phyloP scores from a whole-genome alignment of 2,797 vertebrate species.

The Danio aesculapii region DNA sequence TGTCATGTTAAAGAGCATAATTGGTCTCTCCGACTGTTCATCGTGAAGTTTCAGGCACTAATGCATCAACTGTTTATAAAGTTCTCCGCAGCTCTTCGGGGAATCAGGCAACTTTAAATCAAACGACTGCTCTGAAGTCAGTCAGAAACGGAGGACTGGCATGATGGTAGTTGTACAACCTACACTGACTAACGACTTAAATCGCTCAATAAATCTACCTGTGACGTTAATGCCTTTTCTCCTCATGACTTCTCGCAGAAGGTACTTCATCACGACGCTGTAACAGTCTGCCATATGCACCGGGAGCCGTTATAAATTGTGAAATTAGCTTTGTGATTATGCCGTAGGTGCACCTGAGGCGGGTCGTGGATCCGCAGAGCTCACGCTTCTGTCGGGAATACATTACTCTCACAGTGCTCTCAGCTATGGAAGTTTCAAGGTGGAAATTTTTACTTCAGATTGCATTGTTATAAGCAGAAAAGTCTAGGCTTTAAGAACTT shows the following conservation, averaged over 20 bases:
- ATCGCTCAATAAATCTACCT: constrained; percentile 21
- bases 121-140: constrained; percentile 24
- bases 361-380: constrained; percentile 1
- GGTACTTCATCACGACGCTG: constrained; percentile 41
- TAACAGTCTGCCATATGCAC: constrained; percentile 39
- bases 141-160: neutral
- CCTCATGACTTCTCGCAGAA: constrained; percentile 26
- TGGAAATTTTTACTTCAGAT: constrained; percentile 23
- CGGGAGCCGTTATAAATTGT: constrained; percentile 41
- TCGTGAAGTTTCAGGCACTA: neutral
- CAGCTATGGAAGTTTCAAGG: constrained; percentile 18
- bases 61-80: constrained; percentile 5
- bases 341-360: constrained; percentile 36
- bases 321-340: constrained; percentile 46
- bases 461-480: neutral
- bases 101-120: constrained; percentile 14
- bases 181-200: constrained; percentile 9
- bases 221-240: constrained; percentile 37
- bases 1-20: neutral
- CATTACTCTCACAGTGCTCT: constrained; percentile 27
- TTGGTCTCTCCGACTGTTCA: neutral
- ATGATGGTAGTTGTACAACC: constrained; percentile 2
- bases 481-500: neutral
- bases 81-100: neutral
- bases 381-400: constrained; percentile 9